A percentile compares a stretch with the other conserved stretches of the same genome.
These are phyloP conservation scores for Agriotes lineatus DNA, from an alignment of 2,888 invertebrate species.

Conservation along the genomic window DNA sequence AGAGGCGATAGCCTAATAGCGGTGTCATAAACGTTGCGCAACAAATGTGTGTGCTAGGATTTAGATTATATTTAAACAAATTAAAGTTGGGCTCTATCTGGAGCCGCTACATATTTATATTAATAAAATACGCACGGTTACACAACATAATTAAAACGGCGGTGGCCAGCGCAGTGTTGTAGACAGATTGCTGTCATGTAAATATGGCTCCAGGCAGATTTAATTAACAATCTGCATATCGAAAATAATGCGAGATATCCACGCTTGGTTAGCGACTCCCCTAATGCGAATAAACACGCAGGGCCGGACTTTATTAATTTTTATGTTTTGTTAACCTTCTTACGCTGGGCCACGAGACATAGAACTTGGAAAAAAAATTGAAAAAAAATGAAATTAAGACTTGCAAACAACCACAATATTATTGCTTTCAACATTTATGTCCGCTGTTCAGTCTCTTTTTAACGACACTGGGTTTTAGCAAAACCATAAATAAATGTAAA, in stretches of 20 bases:
- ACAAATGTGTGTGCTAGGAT: no score
- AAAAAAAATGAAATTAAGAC: no score
- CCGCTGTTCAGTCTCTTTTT: no score
- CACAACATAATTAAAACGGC: constrained; percentile 65
- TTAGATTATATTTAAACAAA: constrained; percentile 4
- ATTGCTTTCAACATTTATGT: no score
- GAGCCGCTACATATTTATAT: constrained; percentile 60
- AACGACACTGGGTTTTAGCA: no score
- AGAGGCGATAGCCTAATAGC: no score
- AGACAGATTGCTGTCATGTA: constrained; percentile 68
- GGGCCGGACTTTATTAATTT: constrained; percentile 40
- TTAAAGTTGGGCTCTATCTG: constrained; percentile 33
- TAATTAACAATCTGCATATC: constrained; percentile 68
- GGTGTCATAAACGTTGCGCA: no score
- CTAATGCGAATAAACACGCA: constrained; percentile 53
- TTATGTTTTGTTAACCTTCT: neutral
- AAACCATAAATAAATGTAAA: no score
- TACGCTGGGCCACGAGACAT: no score
- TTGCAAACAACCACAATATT: no score
- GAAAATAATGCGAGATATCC: constrained; percentile 65
- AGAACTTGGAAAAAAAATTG: no score
- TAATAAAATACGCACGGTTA: constrained; percentile 65
- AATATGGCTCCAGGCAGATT: constrained; percentile 66
- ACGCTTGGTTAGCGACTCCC: constrained; percentile 62
- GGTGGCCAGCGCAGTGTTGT: constrained; percentile 60